Conservation (phyloP, 92 coral and sea anemone species). For the Pocillopora grandis region DNA sequence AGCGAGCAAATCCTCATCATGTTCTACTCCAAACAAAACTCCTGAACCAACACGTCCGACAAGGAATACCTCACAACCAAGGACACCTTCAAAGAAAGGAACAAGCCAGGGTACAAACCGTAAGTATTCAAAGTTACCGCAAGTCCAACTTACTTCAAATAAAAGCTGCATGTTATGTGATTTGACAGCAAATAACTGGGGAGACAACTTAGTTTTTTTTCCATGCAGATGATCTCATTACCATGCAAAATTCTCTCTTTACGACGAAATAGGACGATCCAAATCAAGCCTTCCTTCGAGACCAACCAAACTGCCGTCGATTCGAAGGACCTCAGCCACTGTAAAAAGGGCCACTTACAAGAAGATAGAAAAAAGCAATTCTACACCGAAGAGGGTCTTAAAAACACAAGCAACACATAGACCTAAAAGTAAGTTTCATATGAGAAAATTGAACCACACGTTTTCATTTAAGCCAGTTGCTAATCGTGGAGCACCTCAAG, state of each 20-base stretch:
- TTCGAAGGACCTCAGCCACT: neutral
- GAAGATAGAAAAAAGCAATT: neutral
- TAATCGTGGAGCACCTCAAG: too few relatives aligned
- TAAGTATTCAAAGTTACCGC: neutral
- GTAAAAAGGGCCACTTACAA: neutral
- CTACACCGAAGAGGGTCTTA: neutral
- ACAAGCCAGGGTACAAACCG: conserved; percentile 10
- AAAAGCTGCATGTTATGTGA: neutral
- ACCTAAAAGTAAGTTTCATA: neutral
- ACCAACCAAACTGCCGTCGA: conserved; percentile 14
- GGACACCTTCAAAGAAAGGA: neutral
- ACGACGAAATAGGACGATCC: neutral
- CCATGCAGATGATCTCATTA: too few relatives aligned
- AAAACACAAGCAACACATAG: neutral
- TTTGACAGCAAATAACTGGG: neutral
- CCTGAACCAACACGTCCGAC: neutral
- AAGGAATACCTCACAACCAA: conserved; percentile 2
- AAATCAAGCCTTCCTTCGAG: neutral
- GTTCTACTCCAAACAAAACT: neutral
- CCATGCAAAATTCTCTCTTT: neutral
- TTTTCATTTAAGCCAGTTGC: too few relatives aligned
- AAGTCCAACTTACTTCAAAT: neutral
- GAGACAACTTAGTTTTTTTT: too few relatives aligned
- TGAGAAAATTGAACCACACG: neutral
- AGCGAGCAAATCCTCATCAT: conserved; percentile 17